Evolutionary conservation across 2,888 invertebrate genomes (phyloP), one percentile per base, ranked within the genome.

Genomic region (Apeira syringaria): DNA sequence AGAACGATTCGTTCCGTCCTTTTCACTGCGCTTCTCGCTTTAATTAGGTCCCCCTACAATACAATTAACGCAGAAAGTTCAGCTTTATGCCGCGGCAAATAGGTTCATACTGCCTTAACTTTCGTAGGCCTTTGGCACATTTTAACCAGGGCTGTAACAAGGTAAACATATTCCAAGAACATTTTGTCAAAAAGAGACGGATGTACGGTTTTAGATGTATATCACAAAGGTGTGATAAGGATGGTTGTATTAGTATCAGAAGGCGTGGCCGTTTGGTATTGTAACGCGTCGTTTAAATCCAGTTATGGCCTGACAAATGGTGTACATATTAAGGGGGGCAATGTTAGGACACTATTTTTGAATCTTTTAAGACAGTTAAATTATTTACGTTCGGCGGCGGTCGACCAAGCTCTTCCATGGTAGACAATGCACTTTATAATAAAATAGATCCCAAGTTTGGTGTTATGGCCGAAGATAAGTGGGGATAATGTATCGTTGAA

Each of bases 331-430:
- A 86, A 81, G 83, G 86, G 85, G 87, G 89, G 88, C 83, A 84
- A 85, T 85, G 88, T 87, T 85, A 87, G 87, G 79, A 88, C 86
- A 89, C 89, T 89, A 89, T 89, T 89, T 89, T 89, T 89, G 89
- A 89, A 89, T 89, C 88, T 89, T 89, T 89, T 89, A 89, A 89
- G 88, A 89, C 87, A 85, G 84, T 85, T 89, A 87, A 88, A 89
- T 88, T 88, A 88, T 89, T 89, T 89, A 89, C 77, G 80, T 80
- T 76, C 74, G 71, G 74, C 65, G 71, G 74, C 65, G 84, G 86
- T 80, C 78, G 76, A 76, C 80, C 81, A 77, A 68, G 73, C 81
- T 81, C 72, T 72, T 79, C 75, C 66, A 73, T 75, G 78, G 73
- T 64, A 83, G 87, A 87, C 88, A 87, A 88, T 88, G 87, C 85